Conservation (phyloP, 2,797 vertebrate species). For the Apodemus agrarius region DNA sequence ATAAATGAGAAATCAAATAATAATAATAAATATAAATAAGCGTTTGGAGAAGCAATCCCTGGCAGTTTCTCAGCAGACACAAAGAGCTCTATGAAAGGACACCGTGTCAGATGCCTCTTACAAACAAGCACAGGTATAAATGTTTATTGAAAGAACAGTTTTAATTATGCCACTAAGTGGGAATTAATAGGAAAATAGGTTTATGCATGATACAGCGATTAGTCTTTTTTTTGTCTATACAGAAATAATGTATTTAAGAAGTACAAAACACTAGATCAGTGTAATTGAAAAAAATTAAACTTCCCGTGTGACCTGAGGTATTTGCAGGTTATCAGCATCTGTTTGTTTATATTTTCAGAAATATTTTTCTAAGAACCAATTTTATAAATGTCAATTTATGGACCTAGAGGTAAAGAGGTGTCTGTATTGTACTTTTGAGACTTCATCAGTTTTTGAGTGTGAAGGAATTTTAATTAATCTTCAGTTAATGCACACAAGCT, state of each 20-base stretch:
- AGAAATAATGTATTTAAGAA: conserved; percentile 73
- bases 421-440: conserved; percentile 49
- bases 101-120: neutral
- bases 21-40: conserved; percentile 7
- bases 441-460: neutral
- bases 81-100: neutral
- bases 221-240: conserved; percentile 37
- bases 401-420: neutral
- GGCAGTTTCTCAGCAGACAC: neutral
- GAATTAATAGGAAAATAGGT: neutral
- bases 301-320: conserved; percentile 43
- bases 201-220: neutral
- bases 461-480: conserved; percentile 62
- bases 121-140: conserved; percentile 1
- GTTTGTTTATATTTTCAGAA: conserved; percentile 66
- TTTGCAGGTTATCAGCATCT: conserved; percentile 32
- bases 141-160: conserved; percentile 6
- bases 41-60: conserved; percentile 2
- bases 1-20: neutral
- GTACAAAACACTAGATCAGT: conserved; percentile 48
- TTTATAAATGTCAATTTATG: conserved; percentile 52
- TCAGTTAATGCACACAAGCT: conserved; percentile 37
- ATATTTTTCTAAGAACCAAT: conserved; percentile 2
- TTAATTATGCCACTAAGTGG: conserved; percentile 59
- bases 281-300: conserved; percentile 70